phyloP scores from a whole-genome alignment of 1,140 invertebrate genomes.

The Drepana arcuata region DNA sequence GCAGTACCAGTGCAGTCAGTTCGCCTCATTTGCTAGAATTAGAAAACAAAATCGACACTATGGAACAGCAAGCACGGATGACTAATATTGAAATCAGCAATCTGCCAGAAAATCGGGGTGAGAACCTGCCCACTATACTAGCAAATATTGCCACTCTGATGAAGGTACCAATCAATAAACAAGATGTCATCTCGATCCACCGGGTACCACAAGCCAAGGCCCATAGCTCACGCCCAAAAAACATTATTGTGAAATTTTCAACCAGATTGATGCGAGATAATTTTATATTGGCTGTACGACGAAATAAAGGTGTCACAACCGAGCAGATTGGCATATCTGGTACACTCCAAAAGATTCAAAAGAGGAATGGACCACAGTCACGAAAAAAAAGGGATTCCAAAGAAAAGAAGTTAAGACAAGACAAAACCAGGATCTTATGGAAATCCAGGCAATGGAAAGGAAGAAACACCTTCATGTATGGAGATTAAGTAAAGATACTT shows the following conservation, averaged over 20 bases:
- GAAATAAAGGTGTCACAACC: too few relatives aligned
- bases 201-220: conserved; percentile 17
- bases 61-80: conserved; percentile 14
- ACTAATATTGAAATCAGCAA: conserved; percentile 16
- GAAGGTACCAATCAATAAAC: not conserved
- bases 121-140: conserved; percentile 11
- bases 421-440: too few relatives aligned
- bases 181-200: conserved; percentile 14
- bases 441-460: too few relatives aligned
- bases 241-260: conserved; percentile 19
- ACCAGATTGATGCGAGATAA: conserved; percentile 16
- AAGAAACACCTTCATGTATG: too few relatives aligned
- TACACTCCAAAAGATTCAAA: too few relatives aligned
- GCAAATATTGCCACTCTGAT: conserved; percentile 5
- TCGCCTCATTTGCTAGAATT: not conserved
- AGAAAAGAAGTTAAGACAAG: too few relatives aligned
- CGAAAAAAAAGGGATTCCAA: too few relatives aligned
- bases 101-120: conserved; percentile 12
- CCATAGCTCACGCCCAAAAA: conserved; percentile 11
- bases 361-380: too few relatives aligned
- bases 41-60: conserved; percentile 3
- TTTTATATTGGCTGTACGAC: conserved; percentile 10
- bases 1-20: too few relatives aligned
- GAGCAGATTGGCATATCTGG: too few relatives aligned
- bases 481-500: too few relatives aligned